Evolutionary conservation across 2,888 invertebrate genomes (phyloP).

Genomic region (Prosopocoilus inquinatus): DNA sequence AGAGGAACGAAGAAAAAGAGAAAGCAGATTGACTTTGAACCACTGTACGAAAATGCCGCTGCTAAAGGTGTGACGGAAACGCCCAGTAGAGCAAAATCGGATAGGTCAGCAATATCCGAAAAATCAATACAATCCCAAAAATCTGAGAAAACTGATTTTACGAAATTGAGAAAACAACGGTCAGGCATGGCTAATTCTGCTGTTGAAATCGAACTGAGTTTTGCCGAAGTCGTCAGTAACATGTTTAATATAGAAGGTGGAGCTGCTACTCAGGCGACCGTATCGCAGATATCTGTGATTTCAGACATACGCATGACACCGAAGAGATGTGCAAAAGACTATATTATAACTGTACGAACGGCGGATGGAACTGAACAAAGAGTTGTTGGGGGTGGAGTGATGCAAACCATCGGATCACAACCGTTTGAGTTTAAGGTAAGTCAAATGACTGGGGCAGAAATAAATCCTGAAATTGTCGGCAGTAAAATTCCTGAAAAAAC

Average conservation of each 20-base stretch:
- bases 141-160: neutral
- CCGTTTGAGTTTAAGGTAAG: neutral
- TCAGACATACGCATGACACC: slow-evolving; percentile 4
- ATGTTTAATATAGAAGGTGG: slow-evolving; percentile 13
- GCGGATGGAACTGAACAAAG: neutral
- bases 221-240: slow-evolving; percentile 14
- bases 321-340: slow-evolving; percentile 10
- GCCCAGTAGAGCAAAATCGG: neutral
- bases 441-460: too few relatives aligned
- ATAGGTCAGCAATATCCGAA: neutral
- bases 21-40: too few relatives aligned
- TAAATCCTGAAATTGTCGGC: too few relatives aligned
- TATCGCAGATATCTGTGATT: slow-evolving; percentile 4
- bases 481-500: too few relatives aligned
- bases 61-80: neutral
- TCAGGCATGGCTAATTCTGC: neutral
- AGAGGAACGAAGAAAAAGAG: slow-evolving; percentile 10
- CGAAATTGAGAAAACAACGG: slow-evolving; percentile 1
- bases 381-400: neutral
- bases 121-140: neutral
- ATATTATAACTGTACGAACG: neutral
- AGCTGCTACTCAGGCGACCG: neutral
- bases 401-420: neutral
- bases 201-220: slow-evolving; percentile 11
- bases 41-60: too few relatives aligned